phyloP scores from a whole-genome alignment of 2,797 vertebrate genomes.

The Mormyrops boulengeri region DNA sequence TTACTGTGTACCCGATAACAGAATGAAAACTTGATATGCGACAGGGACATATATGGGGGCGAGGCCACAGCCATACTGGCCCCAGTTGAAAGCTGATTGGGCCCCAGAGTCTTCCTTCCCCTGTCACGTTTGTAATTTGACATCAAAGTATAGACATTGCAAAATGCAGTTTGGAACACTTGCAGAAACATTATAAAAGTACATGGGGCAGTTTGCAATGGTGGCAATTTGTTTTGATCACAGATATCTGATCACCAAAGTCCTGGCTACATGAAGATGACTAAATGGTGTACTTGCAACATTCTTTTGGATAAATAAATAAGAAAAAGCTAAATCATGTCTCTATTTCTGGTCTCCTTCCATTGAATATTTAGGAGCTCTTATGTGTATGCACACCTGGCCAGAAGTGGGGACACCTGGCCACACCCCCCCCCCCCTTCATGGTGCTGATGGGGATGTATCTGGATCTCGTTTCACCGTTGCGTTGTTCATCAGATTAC shows the following conservation, averaged over 20 bases:
- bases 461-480: background rate
- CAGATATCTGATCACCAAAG: no score
- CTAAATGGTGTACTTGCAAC: no score
- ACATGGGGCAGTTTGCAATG: no score
- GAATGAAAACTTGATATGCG: conserved; percentile 33
- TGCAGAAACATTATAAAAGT: no score
- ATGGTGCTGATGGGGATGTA: background rate
- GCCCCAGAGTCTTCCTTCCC: background rate
- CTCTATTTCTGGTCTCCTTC: background rate
- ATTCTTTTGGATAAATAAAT: background rate
- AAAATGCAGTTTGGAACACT: no score
- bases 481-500: background rate
- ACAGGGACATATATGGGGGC: background rate
- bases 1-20: conserved; percentile 47
- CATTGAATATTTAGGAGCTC: background rate
- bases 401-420: background rate
- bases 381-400: no score
- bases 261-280: no score
- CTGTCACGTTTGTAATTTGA: background rate
- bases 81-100: background rate
- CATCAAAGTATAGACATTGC: no score
- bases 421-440: background rate
- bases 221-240: no score
- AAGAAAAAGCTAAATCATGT: background rate
- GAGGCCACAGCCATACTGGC: background rate